A percentile compares a stretch with the other conserved stretches of the same genome.
These are phyloP conservation scores for Pelobates cultripes DNA, from an alignment of 2,797 vertebrate species.

Conservation along the genomic window DNA sequence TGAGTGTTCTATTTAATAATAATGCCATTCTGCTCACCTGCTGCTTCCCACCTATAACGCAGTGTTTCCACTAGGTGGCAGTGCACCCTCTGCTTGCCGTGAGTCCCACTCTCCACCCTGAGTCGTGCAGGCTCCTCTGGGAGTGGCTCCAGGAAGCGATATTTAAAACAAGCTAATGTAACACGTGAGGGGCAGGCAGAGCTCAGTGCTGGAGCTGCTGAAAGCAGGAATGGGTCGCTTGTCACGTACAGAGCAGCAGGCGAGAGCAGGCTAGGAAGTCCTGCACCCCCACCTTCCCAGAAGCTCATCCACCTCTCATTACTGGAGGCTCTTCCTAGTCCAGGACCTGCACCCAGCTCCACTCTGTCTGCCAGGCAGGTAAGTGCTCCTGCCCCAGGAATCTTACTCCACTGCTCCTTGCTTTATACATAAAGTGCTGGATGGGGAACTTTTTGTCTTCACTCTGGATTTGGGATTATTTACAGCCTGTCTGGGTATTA, in stretches of 20 bases:
- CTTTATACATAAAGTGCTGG: background rate
- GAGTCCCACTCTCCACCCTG: slow-evolving; percentile 32
- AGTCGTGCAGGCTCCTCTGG: slow-evolving; percentile 28
- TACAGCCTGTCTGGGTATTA: background rate
- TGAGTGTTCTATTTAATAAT: no score
- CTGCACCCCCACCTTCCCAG: background rate
- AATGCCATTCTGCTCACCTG: no score
- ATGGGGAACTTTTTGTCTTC: background rate
- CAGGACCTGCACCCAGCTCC: background rate
- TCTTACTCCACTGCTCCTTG: background rate
- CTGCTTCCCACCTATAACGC: no score
- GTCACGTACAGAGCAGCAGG: slow-evolving; percentile 61
- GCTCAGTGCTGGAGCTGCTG: slow-evolving; percentile 20
- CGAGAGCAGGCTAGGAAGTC: slow-evolving; percentile 32
- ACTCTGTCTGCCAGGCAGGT: slow-evolving; percentile 7
- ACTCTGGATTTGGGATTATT: background rate
- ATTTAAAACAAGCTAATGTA: slow-evolving; percentile 33
- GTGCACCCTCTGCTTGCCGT: background rate
- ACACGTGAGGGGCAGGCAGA: slow-evolving; percentile 23
- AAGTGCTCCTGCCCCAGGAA: slow-evolving; percentile 17
- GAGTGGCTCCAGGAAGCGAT: slow-evolving; percentile 32
- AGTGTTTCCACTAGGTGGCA: slow-evolving; percentile 30
- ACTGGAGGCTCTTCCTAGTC: background rate
- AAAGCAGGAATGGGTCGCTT: slow-evolving; percentile 53
- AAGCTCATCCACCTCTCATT: background rate